Base-by-base conservation (phyloP, 2,113 vertebrate species). In the Syrmaticus mikado region DNA sequence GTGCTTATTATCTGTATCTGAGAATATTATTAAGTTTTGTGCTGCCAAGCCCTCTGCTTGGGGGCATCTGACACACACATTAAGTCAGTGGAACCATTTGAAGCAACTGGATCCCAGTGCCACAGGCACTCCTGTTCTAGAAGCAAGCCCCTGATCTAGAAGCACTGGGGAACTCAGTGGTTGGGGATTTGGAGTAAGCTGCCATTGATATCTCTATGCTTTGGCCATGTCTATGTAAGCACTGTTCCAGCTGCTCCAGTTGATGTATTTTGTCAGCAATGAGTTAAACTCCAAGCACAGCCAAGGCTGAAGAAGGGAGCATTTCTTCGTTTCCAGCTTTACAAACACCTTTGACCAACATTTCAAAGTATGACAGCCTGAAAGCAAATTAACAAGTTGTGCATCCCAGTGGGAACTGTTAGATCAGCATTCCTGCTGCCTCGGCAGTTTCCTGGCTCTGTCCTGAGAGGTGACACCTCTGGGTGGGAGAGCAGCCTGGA, bases 311-410 rank as follows among this genome's bases (percentile, higher is more conserved):
- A 38, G 68, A 45, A 14, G 21, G 76, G 72, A 87, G 41, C n/a
- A 21, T 73, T 90, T 85, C 87, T 81, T 81, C 34, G 78, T 83
- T 95, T 97, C 86, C 48, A 90, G 48, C 74, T 94, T 85, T 53
- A 66, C 68, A 90, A 92, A 80, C 52, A 64, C 73, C 84, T 94
- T 89, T 95, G 89, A 91, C 85, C 64, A 71, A 24, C 43, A 83
- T 91, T 73, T 82, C 81, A 46, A 72, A 85, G 60, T 21, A 46
- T 70, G 90, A n/a, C 55, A 58, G 55, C 32, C 55, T 58, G 55
- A 58, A 32, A 58, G 55, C 32, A 58, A 58, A 58, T 58, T 58
- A 58, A 82, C 61, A 74, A 95, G 53, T 86, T 84, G 22, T 78
- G 19, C 61, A 93, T 76, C 87, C 72, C 65, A 89, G 43, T 0